Percentiles rank a stretch among this genome's conserved stretches.
phyloP scores from a whole-genome alignment of 2,888 invertebrate genomes.

The Agonopterix alstromeriana region DNA sequence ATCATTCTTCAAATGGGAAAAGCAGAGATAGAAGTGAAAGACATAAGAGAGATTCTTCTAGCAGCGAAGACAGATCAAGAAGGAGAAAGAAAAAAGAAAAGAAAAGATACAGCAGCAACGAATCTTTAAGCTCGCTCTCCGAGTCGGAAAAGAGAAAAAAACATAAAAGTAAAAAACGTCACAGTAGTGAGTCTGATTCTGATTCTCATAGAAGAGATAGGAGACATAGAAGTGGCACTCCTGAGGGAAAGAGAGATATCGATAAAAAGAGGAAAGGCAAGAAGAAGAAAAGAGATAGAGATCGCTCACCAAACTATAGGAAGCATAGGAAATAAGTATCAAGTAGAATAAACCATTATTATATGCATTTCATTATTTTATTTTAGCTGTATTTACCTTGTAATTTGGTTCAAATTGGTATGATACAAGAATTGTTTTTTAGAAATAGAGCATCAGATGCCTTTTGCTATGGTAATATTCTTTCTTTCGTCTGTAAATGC shows the following conservation, averaged over 20 bases:
- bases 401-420: background rate
- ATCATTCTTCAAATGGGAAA: constrained; percentile 32
- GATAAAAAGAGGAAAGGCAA: constrained; percentile 77
- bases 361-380: constrained; percentile 2
- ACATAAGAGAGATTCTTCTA: constrained; percentile 12
- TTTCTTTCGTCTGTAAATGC: too few relatives aligned
- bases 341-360: constrained; percentile 16
- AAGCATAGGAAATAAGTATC: constrained; percentile 64
- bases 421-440: too few relatives aligned
- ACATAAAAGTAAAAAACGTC: constrained; percentile 22
- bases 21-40: constrained; percentile 21
- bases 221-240: constrained; percentile 49
- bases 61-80: constrained; percentile 23
- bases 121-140: constrained; percentile 38
- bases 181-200: constrained; percentile 34
- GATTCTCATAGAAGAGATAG: constrained; percentile 28
- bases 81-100: constrained; percentile 28
- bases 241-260: constrained; percentile 64
- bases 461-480: too few relatives aligned
- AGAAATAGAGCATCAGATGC: too few relatives aligned
- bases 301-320: constrained; percentile 67
- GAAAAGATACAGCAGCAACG: constrained; percentile 38
- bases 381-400: background rate
- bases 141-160: constrained; percentile 32
- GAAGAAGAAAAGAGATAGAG: constrained; percentile 71